Base-by-base conservation (phyloP, 1,140 invertebrate species). In the Rhopalosiphum maidis region DNA sequence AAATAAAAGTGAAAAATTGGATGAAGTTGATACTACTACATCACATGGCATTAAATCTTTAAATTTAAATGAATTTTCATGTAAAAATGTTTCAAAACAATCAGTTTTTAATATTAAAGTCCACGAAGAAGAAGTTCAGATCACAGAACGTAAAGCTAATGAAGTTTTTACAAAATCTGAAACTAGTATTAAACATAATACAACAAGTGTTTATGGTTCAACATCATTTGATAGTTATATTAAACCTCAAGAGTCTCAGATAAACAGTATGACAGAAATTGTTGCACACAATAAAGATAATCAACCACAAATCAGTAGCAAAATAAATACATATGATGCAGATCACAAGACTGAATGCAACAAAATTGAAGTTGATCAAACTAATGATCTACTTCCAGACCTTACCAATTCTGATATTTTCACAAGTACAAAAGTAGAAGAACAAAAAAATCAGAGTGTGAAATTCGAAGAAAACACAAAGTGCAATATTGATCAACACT, bases 101-200 rank as follows among this genome's bases (percentile, higher is more conserved):
- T 93, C 91, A 30, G 91, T 93, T 51, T 93, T 93, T 85, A 93
- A 93, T 55, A 93, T 93, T 25, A 93, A 54, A 55, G 51, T 93
- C 4, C 48, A 93, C 9, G 91, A 93, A 86, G 37, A 93, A 54
- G 91, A 93, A 85, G 60, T 93, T 15, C 91, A 93, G 85, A 93
- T 93, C 8, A 93, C 91, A 51, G 91, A 93, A 55, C 82, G 48
- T 21, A 93, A 85, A 22, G 77, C 91, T 51, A 93, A 93, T 55
- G 91, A 93, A 21, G 77, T 55, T 30, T 86, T 93, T 41, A 86
- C 25, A 43, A 93, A 86, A 90, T 68, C 54, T n/a, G 89, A 90
- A 18, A 43, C 25, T 2, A 90, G 25, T 43, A n/a, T 60, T 43
- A 43, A 43, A 43, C 22, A 68, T 68, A 18, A 51, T 37, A 11